Evolutionary conservation across 2,113 vertebrate species (phyloP), one percentile per base, ranked within the genome.

Genomic region (Lagopus leucura): DNA sequence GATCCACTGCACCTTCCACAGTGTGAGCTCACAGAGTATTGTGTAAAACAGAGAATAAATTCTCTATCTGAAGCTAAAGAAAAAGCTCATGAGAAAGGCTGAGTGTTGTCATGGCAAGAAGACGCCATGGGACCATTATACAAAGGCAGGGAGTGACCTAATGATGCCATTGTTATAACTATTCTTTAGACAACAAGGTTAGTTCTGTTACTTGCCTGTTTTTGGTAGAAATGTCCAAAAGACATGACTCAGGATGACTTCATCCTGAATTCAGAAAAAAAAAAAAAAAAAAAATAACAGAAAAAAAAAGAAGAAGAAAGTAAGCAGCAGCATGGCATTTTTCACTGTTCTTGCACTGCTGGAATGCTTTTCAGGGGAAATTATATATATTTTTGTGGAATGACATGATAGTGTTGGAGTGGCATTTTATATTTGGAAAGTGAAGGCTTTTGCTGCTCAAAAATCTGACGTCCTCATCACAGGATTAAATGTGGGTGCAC

Each of bases 71-170:
- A 27, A 79, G 18, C 19, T 52, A 27, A n/a, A n/a, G 22, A 64
- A 38, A 54, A 43, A 8, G 1, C 4, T 36, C 9, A 4, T 43
- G 36, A 13, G 52, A 52, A 52, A 69, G 15, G 7, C 1, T 72
- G 25, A 40, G 38, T 6, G 8, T 8, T 52, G 71, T 47, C 12
- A 36, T 17, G 19, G 36, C 48, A 50, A 12, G 5, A 61, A 79
- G 11, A 18, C 65, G 12, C 36, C n/a, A 7, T 0, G 4, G 8
- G 15, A 63, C 14, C 7, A 1, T 52, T 65, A 1, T 0, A 69
- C 72, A 75, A 36, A 61, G 61, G 42, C 21, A 64, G 28, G 48
- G 24, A 55, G 36, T 30, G 60, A 75, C 61, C 34, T 67, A 40
- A 16, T 64, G 38, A 60, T 30, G 30, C 4, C 42, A 55, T 22